A percentile compares a stretch with the other conserved stretches of the same genome.
Evolutionary conservation across 2,888 invertebrate genomes (phyloP).

Genomic region (Apodemia zela): DNA sequence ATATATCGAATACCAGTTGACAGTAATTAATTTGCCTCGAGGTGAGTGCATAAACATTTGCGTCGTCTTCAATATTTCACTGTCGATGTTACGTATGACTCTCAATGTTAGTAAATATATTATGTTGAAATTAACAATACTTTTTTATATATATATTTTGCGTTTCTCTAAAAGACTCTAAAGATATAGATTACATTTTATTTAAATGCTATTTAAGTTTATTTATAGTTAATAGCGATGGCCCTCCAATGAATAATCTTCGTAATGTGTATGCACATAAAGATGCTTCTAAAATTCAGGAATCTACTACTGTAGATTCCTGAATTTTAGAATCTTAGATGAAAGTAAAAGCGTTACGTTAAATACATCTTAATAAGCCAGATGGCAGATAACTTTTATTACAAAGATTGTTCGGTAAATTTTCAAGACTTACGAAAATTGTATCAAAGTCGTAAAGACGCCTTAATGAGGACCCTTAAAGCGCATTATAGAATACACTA

Average conservation of each 20-base stretch:
- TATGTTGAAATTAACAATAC: background rate
- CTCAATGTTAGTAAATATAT: background rate
- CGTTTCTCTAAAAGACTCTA: too few species aligned
- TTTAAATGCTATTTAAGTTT: too few species aligned
- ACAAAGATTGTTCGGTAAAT: background rate
- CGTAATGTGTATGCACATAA: too few species aligned
- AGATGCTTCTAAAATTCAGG: background rate
- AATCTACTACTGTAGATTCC: background rate
- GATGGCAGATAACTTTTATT: background rate
- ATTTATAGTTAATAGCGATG: too few species aligned
- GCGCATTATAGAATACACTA: background rate
- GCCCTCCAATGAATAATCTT: too few species aligned
- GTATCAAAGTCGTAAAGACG: conserved; percentile 5
- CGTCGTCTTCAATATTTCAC: conserved; percentile 2
- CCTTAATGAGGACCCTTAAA: background rate
- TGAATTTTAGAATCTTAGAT: too few species aligned
- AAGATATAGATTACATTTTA: too few species aligned
- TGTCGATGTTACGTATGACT: background rate
- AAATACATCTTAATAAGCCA: background rate
- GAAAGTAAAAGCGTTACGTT: background rate
- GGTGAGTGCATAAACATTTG: conserved; percentile 4
- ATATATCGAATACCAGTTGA: conserved; percentile 2
- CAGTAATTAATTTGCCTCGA: conserved; percentile 13
- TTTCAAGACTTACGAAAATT: conserved; percentile 1
- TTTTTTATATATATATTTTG: too few species aligned